Percentiles rank a stretch among this genome's conserved stretches.
phyloP scores from a whole-genome alignment of 2,888 invertebrate species.

The Ypsolopha sequella region DNA sequence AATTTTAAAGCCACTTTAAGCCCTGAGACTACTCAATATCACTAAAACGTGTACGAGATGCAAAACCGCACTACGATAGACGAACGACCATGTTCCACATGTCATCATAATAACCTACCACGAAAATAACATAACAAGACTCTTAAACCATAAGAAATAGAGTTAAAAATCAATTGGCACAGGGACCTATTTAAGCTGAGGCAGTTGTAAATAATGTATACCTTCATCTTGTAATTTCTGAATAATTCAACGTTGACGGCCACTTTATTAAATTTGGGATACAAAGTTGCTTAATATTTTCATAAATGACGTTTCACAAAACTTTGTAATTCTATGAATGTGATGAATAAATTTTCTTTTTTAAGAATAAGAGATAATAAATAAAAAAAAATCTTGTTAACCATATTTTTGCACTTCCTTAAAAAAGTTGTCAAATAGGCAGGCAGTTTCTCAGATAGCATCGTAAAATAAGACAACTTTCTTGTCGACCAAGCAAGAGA shows the following conservation, averaged over 20 bases:
- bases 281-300: slow-evolving; percentile 39
- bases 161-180: too few relatives aligned
- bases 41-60: slow-evolving; percentile 55
- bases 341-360: background rate
- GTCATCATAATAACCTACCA: slow-evolving; percentile 42
- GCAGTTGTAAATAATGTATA: slow-evolving; percentile 52
- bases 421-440: background rate
- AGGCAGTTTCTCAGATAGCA: too few relatives aligned
- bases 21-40: slow-evolving; percentile 29
- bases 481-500: too few relatives aligned
- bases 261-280: slow-evolving; percentile 62
- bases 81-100: slow-evolving; percentile 51
- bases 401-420: too few relatives aligned
- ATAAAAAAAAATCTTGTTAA: too few relatives aligned
- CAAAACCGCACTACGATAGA: slow-evolving; percentile 58
- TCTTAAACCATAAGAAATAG: too few relatives aligned
- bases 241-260: slow-evolving; percentile 60
- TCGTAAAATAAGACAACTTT: too few relatives aligned
- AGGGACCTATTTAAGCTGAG: too few relatives aligned
- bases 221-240: slow-evolving; percentile 37
- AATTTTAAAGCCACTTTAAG: too few relatives aligned
- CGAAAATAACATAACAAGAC: background rate
- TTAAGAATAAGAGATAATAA: too few relatives aligned
- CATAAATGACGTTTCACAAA: slow-evolving; percentile 30
- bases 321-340: slow-evolving; percentile 11